A percentile compares a stretch with the other conserved stretches of the same genome.
These are phyloP conservation scores for Papilio polytes DNA, from an alignment of 1,140 invertebrate genomes.

Conservation along the genomic window DNA sequence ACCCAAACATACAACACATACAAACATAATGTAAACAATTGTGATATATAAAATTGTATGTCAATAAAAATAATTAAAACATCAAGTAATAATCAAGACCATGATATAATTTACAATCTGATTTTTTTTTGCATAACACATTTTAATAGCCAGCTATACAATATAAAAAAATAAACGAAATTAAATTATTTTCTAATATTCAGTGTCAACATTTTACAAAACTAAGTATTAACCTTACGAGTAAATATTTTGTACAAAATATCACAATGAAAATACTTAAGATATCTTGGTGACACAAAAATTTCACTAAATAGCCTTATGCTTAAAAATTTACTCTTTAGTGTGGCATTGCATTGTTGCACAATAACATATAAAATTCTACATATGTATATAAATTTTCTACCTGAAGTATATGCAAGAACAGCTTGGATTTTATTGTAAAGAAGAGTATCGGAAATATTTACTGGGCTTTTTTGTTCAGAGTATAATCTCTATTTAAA, in stretches of 20 bases:
- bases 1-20: neutral
- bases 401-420: slow-evolving; percentile 72
- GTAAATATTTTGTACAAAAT: slow-evolving; percentile 78
- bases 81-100: neutral
- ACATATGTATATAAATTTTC: neutral
- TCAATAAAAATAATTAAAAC: slow-evolving; percentile 10
- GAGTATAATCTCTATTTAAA: slow-evolving; percentile 48
- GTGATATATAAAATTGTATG: neutral
- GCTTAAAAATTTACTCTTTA: slow-evolving; percentile 19
- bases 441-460: slow-evolving; percentile 33
- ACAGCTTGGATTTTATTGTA: slow-evolving; percentile 49
- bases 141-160: slow-evolving; percentile 32
- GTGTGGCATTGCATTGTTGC: slow-evolving; percentile 15
- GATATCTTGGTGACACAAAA: slow-evolving; percentile 36
- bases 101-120: slow-evolving; percentile 6
- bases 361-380: neutral
- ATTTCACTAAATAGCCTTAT: slow-evolving; percentile 6
- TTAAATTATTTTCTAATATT: slow-evolving; percentile 36
- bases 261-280: slow-evolving; percentile 73
- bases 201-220: slow-evolving; percentile 49
- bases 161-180: slow-evolving; percentile 32
- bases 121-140: neutral
- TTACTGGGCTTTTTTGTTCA: slow-evolving; percentile 50
- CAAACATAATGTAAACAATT: slow-evolving; percentile 10
- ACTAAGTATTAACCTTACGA: slow-evolving; percentile 62